These are phyloP conservation scores for Oreortyx pictus DNA, from an alignment of 2,797 vertebrate genomes.

Conservation along the genomic window DNA sequence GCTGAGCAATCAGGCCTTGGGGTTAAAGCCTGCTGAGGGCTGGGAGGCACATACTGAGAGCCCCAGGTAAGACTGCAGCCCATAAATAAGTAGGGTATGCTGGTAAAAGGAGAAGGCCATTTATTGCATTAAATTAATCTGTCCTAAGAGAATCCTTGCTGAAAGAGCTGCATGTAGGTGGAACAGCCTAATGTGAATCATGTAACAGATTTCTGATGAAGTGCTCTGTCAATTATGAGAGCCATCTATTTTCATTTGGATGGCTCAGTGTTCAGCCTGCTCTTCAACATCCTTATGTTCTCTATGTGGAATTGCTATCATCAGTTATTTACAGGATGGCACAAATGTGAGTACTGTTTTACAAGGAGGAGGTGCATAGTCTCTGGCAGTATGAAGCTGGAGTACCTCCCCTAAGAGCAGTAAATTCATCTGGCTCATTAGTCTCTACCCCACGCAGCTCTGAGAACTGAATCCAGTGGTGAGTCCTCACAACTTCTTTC, in stretches of 20 bases:
- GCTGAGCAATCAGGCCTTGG: background rate
- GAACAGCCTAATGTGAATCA: background rate
- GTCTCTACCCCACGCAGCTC: background rate
- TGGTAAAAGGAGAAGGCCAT: background rate
- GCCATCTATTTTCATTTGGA: background rate
- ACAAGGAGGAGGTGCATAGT: background rate
- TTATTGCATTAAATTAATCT: background rate
- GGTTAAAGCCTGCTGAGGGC: background rate
- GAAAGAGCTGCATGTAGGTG: slow-evolving; percentile 1
- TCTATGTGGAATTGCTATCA: background rate
- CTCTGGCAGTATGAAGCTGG: background rate
- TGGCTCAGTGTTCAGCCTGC: background rate
- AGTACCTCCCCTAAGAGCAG: background rate
- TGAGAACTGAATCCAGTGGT: background rate
- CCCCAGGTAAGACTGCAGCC: background rate
- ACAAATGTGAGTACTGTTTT: background rate
- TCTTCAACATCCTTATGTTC: background rate
- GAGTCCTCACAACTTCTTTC: background rate
- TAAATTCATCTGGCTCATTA: fast-evolving
- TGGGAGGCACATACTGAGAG: background rate
- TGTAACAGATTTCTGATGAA: slow-evolving; percentile 6
- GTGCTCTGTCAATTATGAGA: background rate
- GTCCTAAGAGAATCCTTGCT: background rate
- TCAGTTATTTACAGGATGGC: background rate
- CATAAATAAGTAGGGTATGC: background rate